Base-by-base conservation (phyloP, 2,113 vertebrate species). In the Semicossyphus pulcher region DNA sequence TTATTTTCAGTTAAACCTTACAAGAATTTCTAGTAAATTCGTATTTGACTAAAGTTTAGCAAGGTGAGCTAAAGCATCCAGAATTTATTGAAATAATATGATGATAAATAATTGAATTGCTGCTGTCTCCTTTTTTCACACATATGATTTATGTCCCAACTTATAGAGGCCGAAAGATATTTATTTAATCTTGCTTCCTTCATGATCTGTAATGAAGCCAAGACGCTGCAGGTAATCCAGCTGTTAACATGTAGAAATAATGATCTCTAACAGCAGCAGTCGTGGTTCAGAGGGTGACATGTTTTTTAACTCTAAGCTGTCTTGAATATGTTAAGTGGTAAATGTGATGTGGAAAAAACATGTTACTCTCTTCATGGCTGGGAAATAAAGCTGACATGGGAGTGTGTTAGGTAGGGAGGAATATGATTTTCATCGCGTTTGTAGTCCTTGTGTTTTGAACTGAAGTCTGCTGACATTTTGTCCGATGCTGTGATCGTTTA, bases 401-500 rank as follows among this genome's bases (percentile, higher is more conserved):
- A 28, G 28, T 25, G 10, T 60, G 66, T 52, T 52, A 26, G 7
- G 47, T 71, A 3, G 49, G 23, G 29, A 54, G 52, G 48, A 58
- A 59, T 68, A 41, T 39, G 69, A 51, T 54, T 65, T 59, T 42
- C 59, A 58, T 61, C 36, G 28, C 47, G 36, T 78, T 87, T 78
- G 77, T 76, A 44, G 73, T 81, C 73, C 54, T 70, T 77, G 71
- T 88, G 86, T 86, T 79, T 80, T 68, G 12, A 86, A 53, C 59
- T 71, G 44, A 85, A 78, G 69, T 83, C 72, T 26, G 16, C 56
- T 39, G 69, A 72, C 67, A 62, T 73, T 78, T 76, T 77, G 78
- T 87, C 71, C 26, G n/a, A 86, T 84, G 66, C 85, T 88, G 86
- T 88, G 69, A 74, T 86, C 9, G 36, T 87, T 87, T 71, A 45